Conservation (phyloP, 2,888 invertebrate genomes). For the Boloria euphrosyne region DNA sequence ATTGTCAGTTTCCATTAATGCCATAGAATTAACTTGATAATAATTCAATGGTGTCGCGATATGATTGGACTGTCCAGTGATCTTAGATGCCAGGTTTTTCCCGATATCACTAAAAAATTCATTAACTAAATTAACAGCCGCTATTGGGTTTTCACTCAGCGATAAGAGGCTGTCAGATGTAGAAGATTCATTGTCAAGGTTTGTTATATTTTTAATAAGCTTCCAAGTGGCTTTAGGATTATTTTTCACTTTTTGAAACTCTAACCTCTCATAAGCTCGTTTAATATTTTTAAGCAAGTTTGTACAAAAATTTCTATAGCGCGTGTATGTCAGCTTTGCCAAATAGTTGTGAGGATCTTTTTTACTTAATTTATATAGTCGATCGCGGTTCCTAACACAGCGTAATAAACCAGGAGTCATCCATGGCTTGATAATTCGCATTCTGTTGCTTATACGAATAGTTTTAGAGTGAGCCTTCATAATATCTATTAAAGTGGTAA, state of each 20-base stretch:
- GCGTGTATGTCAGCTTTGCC: background rate
- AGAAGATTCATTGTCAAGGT: background rate
- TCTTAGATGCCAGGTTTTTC: too few species aligned
- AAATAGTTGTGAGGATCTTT: constrained; percentile 14
- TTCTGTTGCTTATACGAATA: too few species aligned
- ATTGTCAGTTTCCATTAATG: too few species aligned
- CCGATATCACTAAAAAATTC: background rate
- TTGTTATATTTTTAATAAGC: constrained; percentile 19
- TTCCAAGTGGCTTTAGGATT: constrained; percentile 23
- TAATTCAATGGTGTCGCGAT: too few species aligned
- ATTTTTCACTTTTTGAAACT: constrained; percentile 20
- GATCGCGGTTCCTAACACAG: constrained; percentile 20
- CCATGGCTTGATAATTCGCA: constrained; percentile 30
- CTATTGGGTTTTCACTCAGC: background rate
- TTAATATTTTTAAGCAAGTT: constrained; percentile 29
- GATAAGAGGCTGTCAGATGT: background rate
- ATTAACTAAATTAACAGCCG: background rate
- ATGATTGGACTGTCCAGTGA: too few species aligned
- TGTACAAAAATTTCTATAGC: constrained; percentile 30
- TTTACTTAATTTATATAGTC: constrained; percentile 24
- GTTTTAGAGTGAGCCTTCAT: too few species aligned
- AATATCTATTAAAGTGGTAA: too few species aligned
- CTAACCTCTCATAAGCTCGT: constrained; percentile 16
- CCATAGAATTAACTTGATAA: too few species aligned
- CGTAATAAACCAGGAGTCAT: constrained; percentile 8